Conservation (phyloP, 2,113 vertebrate genomes). For the Menura novaehollandiae region DNA sequence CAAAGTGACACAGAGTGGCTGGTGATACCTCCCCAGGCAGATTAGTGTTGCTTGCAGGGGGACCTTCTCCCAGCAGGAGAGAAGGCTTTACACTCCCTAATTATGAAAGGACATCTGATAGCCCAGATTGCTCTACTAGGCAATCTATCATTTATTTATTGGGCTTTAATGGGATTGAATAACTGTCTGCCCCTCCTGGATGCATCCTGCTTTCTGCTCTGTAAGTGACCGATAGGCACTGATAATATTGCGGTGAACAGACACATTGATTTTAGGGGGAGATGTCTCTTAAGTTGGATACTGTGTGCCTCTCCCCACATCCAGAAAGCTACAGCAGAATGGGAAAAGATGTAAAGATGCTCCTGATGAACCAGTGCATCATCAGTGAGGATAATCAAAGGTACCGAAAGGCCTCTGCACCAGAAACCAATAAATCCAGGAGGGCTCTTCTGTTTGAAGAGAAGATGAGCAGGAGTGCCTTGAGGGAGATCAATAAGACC, state of each 20-base stretch:
- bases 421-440: neutral
- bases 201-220: constrained; percentile 28
- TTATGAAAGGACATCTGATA: constrained; percentile 15
- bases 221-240: neutral
- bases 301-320: neutral
- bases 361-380: neutral
- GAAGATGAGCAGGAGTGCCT: neutral
- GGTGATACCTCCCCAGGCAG: neutral
- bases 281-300: neutral
- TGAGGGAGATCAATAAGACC: neutral
- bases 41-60: neutral
- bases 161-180: constrained; percentile 18
- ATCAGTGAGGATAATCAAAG: neutral
- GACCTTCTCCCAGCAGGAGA: neutral
- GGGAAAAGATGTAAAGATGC: neutral
- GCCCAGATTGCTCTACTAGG: neutral
- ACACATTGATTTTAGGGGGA: neutral
- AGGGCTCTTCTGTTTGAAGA: neutral
- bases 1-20: neutral
- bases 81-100: neutral
- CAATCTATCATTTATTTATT: constrained; percentile 50
- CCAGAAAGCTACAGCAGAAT: neutral
- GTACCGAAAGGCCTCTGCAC: neutral
- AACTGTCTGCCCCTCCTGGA: neutral
- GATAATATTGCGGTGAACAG: neutral